Evolutionary conservation across 2,113 vertebrate species (phyloP).

Genomic region (Chascanopsetta lugubris): DNA sequence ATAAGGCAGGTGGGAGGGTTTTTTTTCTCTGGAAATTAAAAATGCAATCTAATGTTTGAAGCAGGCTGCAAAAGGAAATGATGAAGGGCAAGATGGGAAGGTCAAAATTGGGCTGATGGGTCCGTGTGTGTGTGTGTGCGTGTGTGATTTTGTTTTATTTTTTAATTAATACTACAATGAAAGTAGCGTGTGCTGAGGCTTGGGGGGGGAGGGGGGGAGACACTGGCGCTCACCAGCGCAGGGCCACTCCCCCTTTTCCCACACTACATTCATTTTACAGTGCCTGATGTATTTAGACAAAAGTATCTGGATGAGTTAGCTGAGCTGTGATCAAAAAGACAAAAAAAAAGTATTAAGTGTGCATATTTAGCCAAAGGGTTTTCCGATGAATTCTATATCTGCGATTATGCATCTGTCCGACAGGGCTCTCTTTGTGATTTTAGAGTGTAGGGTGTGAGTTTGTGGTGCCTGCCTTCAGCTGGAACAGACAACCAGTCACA

Average conservation of each 20-base stretch:
- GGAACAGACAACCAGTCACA: conserved; percentile 55
- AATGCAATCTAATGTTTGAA: conserved; percentile 46
- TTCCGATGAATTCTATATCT: conserved; percentile 73
- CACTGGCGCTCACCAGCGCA: conserved; percentile 65
- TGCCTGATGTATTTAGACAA: conserved; percentile 83
- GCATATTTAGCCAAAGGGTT: conserved; percentile 85
- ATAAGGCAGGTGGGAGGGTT: conserved; percentile 40
- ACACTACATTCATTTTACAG: conserved; percentile 78
- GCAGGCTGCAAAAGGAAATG: conserved; percentile 35
- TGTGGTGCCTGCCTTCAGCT: conserved; percentile 70
- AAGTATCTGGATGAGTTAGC: conserved; percentile 73
- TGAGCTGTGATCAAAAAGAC: conserved; percentile 80
- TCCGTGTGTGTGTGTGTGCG: conserved; percentile 44
- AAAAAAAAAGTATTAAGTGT: conserved; percentile 78
- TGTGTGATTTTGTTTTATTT: conserved; percentile 26
- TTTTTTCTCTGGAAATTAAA: conserved; percentile 46
- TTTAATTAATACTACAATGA: conserved; percentile 72
- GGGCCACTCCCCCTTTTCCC: conserved; percentile 68
- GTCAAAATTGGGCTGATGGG: conserved; percentile 60
- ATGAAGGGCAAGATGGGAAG: conserved; percentile 48
- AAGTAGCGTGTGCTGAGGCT: conserved; percentile 76
- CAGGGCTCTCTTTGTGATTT: conserved; percentile 68
- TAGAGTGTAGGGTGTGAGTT: conserved; percentile 69
- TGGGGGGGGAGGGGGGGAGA: conserved; percentile 61
- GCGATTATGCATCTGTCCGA: conserved; percentile 73